Evolutionary conservation across 2,113 vertebrate species (phyloP), one percentile per base, ranked within the genome.

Genomic region (Halcyon senegalensis): DNA sequence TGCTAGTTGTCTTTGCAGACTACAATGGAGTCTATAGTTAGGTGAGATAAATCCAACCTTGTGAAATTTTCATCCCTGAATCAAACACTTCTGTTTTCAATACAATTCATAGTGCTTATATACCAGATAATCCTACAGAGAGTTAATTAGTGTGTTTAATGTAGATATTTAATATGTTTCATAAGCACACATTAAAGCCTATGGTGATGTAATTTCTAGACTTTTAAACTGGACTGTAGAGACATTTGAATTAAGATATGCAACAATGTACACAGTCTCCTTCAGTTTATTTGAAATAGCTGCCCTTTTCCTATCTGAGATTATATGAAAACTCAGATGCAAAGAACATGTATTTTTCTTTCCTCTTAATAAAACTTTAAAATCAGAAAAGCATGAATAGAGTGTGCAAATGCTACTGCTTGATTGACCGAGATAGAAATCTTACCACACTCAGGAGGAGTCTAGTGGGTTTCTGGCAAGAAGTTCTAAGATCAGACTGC

Each of bases 361-460:
- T 74, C 63, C 18, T 84, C 27, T 72, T 89, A 91, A 83, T 86
- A 60, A 46, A 93, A 82, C 14, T 55, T 84, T 33, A 91, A 25
- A 19, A 80, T 76, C 84, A 87, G 81, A 87, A 89, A 94, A 96
- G 43, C 56, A 78, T 37, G 62, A 89, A 77, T 48, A 84, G 8
- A 43, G 43, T 24, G 55, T 51, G 70, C 33, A 73, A 76, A 95
- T 87, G 41, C 28, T 89, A 69, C 56, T 91, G 66, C 27, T 83
- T 80, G 44, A 27, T 46, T 88, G 75, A 50, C 19, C 33, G 35
- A 88, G 63, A 93, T 4, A 37, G 44, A 96, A 82, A 81, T 56
- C 77, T 85, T 79, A 76, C 63, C 37, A 70, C 21, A 53, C 33
- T 84, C n/a, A 58, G 67, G 25, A 87, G 64, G 5, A 63, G 25